Conservation (phyloP, 1,140 invertebrate species). For the Ips typographus region DNA sequence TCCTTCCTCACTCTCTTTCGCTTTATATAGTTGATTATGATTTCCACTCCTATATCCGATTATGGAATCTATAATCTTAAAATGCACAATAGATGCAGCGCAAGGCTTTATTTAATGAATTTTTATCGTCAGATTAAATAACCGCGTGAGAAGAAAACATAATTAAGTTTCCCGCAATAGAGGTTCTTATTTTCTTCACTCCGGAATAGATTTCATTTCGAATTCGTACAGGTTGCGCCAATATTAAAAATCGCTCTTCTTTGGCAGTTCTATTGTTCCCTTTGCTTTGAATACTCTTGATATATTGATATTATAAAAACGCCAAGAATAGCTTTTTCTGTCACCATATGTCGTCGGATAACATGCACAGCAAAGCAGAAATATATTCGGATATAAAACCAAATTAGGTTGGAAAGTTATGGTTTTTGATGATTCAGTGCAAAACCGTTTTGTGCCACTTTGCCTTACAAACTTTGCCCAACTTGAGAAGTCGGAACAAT, state of each 20-base stretch:
- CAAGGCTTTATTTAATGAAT: conserved; percentile 12
- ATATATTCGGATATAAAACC: conserved; percentile 32
- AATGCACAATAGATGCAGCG: conserved; percentile 10
- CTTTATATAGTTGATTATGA: background rate
- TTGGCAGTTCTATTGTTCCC: conserved; percentile 9
- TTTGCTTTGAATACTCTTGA: conserved; percentile 7
- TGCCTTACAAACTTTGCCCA: conserved; percentile 27
- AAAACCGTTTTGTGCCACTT: conserved; percentile 27
- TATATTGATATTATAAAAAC: conserved; percentile 24
- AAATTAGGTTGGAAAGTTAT: conserved; percentile 34
- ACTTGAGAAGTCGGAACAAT: conserved; percentile 31
- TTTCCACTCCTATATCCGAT: background rate
- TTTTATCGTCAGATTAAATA: conserved; percentile 15
- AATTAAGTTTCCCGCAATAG: conserved; percentile 9
- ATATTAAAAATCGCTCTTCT: conserved; percentile 18
- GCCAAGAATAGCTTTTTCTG: conserved; percentile 23
- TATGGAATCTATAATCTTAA: conserved; percentile 4
- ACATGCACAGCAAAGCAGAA: conserved; percentile 29
- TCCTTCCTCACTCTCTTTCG: background rate
- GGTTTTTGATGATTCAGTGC: conserved; percentile 34
- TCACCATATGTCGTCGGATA: conserved; percentile 25
- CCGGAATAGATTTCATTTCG: conserved; percentile 15
- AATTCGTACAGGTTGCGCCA: conserved; percentile 9
- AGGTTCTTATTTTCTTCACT: background rate
- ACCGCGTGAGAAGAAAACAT: conserved; percentile 3